These are phyloP conservation scores for Lates japonicus DNA, from an alignment of 2,797 vertebrate genomes.

Conservation along the genomic window DNA sequence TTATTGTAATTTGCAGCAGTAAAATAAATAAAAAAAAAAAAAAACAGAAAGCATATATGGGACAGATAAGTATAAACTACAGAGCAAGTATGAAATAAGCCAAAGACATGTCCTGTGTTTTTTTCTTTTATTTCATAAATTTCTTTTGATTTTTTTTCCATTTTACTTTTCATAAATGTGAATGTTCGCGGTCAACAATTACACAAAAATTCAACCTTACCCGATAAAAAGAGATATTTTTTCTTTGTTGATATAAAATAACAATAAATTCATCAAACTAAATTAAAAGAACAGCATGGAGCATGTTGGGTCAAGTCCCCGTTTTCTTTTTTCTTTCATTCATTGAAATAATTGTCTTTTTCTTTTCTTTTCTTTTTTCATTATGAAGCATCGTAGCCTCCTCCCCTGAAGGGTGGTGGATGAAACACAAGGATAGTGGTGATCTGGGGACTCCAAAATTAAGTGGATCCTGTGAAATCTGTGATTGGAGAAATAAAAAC, in stretches of 20 bases:
- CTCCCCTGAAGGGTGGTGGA: constrained; percentile 51
- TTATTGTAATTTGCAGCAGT: constrained; percentile 37
- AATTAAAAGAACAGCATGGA: constrained; percentile 89
- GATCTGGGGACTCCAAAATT: no score
- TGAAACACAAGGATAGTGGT: constrained; percentile 77
- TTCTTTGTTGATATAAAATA: constrained; percentile 87
- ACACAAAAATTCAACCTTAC: constrained; percentile 86
- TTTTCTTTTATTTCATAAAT: constrained; percentile 87
- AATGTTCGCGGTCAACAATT: constrained; percentile 89
- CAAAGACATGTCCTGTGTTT: constrained; percentile 75
- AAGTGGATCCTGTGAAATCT: constrained; percentile 73
- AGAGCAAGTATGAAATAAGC: constrained; percentile 64
- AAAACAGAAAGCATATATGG: not conserved
- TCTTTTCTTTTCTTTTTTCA: constrained; percentile 51
- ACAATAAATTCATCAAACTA: constrained; percentile 87
- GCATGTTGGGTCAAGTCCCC: constrained; percentile 82
- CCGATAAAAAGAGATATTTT: constrained; percentile 85
- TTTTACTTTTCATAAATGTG: constrained; percentile 88
- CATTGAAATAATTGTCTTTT: constrained; percentile 78
- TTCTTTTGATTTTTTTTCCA: constrained; percentile 80
- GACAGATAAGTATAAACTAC: constrained; percentile 16
- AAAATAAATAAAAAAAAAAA: not conserved
- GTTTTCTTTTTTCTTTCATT: constrained; percentile 71
- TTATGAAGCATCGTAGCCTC: constrained; percentile 74
- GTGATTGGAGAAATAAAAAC: constrained; percentile 55